These are phyloP conservation scores for Eretmocerus hayati DNA, from an alignment of 2,888 invertebrate genomes.

Conservation along the genomic window DNA sequence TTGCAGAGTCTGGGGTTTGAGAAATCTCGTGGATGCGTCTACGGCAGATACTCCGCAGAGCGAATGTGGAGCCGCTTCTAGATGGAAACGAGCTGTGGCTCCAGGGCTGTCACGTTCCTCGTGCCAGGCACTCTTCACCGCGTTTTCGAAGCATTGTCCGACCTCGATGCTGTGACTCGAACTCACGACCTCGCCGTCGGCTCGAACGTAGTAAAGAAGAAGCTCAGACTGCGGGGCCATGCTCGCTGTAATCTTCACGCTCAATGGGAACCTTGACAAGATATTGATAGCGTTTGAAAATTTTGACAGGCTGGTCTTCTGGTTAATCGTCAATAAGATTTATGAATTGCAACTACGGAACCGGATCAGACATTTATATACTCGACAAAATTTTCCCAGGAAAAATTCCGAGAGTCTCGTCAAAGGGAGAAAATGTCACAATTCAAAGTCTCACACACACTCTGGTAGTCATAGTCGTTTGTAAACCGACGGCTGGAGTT, in stretches of 20 bases:
- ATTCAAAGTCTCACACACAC: too few relatives aligned
- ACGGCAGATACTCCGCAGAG: constrained; percentile 55
- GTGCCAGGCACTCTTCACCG: constrained; percentile 50
- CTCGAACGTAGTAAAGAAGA: constrained; percentile 53
- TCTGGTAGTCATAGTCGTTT: too few relatives aligned
- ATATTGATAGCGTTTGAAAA: too few relatives aligned
- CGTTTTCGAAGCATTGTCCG: constrained; percentile 53
- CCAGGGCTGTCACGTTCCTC: constrained; percentile 50
- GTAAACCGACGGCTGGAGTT: too few relatives aligned
- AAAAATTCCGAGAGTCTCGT: too few relatives aligned
- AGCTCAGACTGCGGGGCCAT: constrained; percentile 49
- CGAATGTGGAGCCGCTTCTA: constrained; percentile 51
- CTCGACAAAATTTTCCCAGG: too few relatives aligned
- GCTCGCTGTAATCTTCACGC: constrained; percentile 47
- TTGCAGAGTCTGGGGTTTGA: constrained; percentile 30
- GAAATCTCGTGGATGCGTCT: constrained; percentile 53
- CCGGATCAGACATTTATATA: too few relatives aligned
- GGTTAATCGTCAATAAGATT: too few relatives aligned
- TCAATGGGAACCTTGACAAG: constrained; percentile 47
- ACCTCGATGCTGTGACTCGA: constrained; percentile 50
- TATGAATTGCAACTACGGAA: too few relatives aligned
- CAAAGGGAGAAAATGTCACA: too few relatives aligned
- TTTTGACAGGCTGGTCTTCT: too few relatives aligned
- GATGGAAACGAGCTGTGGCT: constrained; percentile 45
- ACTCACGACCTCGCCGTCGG: constrained; percentile 54